Evolutionary conservation across 2,888 invertebrate genomes (phyloP).

Genomic region (Petrolisthes cinctipes): DNA sequence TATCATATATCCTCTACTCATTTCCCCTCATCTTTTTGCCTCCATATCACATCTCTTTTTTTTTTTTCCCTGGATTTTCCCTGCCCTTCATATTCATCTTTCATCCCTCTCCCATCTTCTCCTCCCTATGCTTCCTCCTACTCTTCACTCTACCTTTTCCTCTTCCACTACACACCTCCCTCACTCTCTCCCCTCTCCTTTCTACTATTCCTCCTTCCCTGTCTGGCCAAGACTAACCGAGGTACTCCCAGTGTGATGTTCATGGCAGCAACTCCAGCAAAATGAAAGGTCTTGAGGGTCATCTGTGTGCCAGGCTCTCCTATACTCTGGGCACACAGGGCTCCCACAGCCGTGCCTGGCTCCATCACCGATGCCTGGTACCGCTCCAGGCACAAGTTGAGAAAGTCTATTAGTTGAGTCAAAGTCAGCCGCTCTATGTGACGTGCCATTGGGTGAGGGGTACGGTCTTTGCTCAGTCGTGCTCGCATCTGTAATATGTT

Average conservation of each 20-base stretch:
- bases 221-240: constrained; percentile 68
- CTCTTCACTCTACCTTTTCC: background rate
- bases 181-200: too few species aligned
- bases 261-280: constrained; percentile 99
- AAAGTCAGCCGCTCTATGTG: constrained; percentile 78
- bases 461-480: constrained; percentile 20
- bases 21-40: too few species aligned
- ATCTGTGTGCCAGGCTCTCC: constrained; percentile 99
- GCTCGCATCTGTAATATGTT: constrained; percentile 31
- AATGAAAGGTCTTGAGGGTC: constrained; percentile 99
- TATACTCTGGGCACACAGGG: constrained; percentile 96
- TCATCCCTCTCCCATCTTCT: too few species aligned
- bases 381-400: constrained; percentile 87
- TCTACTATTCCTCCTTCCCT: too few species aligned
- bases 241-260: constrained; percentile 95
- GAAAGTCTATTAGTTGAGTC: constrained; percentile 79
- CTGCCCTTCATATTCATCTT: too few species aligned
- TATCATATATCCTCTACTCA: too few species aligned
- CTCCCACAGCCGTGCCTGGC: constrained; percentile 97
- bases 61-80: too few species aligned
- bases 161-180: background rate
- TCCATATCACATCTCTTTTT: too few species aligned
- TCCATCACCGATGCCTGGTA: constrained; percentile 89
- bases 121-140: background rate
- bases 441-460: constrained; percentile 63